Conservation (phyloP, 1,140 invertebrate genomes). For the Sinonovacula constricta region DNA sequence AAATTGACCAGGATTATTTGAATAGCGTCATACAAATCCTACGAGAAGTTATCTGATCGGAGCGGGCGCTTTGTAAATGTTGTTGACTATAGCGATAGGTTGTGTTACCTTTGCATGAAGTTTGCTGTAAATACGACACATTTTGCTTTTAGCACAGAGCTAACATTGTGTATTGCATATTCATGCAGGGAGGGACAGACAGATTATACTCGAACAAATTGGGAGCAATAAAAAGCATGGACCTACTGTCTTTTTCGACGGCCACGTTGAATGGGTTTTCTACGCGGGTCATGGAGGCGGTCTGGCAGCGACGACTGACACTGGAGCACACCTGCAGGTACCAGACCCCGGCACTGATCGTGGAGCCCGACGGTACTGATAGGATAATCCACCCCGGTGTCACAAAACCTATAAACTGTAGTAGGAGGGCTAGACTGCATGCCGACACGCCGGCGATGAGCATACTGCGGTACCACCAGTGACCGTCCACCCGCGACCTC, state of each 20-base stretch:
- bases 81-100: too few relatives aligned
- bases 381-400: constrained; percentile 42
- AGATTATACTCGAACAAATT: neutral
- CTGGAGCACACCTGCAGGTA: constrained; percentile 29
- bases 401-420: constrained; percentile 39
- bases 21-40: too few relatives aligned
- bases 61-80: too few relatives aligned
- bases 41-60: too few relatives aligned
- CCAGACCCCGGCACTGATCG: constrained; percentile 39
- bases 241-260: constrained; percentile 29
- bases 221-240: neutral
- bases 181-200: too few relatives aligned
- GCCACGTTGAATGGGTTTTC: constrained; percentile 45
- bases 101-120: too few relatives aligned
- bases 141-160: too few relatives aligned
- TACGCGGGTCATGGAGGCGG: constrained; percentile 26
- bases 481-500: constrained; percentile 31
- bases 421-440: constrained; percentile 16
- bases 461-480: constrained; percentile 26
- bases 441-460: neutral
- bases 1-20: too few relatives aligned
- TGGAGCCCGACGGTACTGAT: constrained; percentile 31
- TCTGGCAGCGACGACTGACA: neutral
- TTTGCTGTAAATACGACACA: too few relatives aligned
- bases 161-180: too few relatives aligned